Conservation (phyloP, 2,797 vertebrate species). For the Miichthys miiuy region DNA sequence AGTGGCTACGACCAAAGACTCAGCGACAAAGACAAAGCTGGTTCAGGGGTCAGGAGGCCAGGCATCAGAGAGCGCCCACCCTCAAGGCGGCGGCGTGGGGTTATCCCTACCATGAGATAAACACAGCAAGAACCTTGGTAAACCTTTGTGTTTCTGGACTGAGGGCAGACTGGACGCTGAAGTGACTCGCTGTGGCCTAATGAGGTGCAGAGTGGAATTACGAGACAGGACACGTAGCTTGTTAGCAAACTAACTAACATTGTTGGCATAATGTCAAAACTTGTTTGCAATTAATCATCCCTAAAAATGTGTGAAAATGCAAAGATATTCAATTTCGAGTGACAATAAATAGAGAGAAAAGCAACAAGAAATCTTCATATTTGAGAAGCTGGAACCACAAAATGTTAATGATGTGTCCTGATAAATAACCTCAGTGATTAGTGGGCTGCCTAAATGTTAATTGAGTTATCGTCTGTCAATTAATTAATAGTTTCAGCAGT, state of each 20-base stretch:
- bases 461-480: neutral
- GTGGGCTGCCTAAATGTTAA: neutral
- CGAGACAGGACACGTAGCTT: too few relatives aligned
- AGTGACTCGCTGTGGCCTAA: neutral
- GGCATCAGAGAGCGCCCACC: too few relatives aligned
- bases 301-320: neutral
- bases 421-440: neutral
- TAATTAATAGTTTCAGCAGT: neutral
- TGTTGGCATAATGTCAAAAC: too few relatives aligned
- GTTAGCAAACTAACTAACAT: too few relatives aligned
- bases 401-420: neutral
- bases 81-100: too few relatives aligned
- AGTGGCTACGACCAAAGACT: too few relatives aligned
- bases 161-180: neutral
- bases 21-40: too few relatives aligned
- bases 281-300: neutral
- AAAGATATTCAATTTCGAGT: neutral
- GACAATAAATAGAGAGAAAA: neutral
- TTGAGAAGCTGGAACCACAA: neutral
- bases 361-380: neutral
- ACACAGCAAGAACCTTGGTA: too few relatives aligned
- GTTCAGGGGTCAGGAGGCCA: too few relatives aligned
- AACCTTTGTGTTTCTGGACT: neutral
- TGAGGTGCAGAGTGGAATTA: too few relatives aligned
- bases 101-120: neutral